A percentile compares a stretch with the other conserved stretches of the same genome.
phyloP scores from a whole-genome alignment of 2,888 invertebrate species.

The Antheraea assamensis region DNA sequence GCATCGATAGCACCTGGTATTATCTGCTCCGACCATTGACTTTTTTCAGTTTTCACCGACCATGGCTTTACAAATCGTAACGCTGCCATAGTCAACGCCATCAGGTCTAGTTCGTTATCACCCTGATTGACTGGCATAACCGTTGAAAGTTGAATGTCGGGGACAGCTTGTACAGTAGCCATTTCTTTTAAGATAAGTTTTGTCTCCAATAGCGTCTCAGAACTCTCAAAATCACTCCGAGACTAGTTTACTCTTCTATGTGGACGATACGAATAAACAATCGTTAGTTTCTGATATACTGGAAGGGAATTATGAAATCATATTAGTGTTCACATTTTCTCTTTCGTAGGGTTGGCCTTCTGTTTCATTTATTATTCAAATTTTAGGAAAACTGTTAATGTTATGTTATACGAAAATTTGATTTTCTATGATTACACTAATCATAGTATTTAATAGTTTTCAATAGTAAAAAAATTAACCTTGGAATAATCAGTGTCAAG shows the following conservation, averaged over 20 bases:
- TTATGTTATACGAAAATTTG: neutral
- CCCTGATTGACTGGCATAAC: slow-evolving; percentile 60
- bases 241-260: slow-evolving; percentile 40
- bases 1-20: slow-evolving; percentile 62
- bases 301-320: slow-evolving; percentile 65
- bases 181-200: slow-evolving; percentile 41
- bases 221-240: slow-evolving; percentile 27
- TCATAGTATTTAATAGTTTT: neutral
- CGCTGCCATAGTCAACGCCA: slow-evolving; percentile 77
- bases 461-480: slow-evolving; percentile 11
- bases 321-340: slow-evolving; percentile 53
- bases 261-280: slow-evolving; percentile 48
- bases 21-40: slow-evolving; percentile 49
- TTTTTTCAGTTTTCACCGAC: slow-evolving; percentile 54
- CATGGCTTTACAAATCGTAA: slow-evolving; percentile 73
- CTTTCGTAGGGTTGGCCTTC: slow-evolving; percentile 14
- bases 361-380: neutral
- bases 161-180: slow-evolving; percentile 68
- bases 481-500: neutral
- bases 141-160: slow-evolving; percentile 61
- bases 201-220: slow-evolving; percentile 25
- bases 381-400: neutral
- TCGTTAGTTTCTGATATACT: slow-evolving; percentile 49
- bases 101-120: slow-evolving; percentile 61
- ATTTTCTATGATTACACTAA: neutral